Percentiles rank a stretch among this genome's conserved stretches.
phyloP scores from a whole-genome alignment of 2,888 invertebrate species.

The Synanthedon formicaeformis region DNA sequence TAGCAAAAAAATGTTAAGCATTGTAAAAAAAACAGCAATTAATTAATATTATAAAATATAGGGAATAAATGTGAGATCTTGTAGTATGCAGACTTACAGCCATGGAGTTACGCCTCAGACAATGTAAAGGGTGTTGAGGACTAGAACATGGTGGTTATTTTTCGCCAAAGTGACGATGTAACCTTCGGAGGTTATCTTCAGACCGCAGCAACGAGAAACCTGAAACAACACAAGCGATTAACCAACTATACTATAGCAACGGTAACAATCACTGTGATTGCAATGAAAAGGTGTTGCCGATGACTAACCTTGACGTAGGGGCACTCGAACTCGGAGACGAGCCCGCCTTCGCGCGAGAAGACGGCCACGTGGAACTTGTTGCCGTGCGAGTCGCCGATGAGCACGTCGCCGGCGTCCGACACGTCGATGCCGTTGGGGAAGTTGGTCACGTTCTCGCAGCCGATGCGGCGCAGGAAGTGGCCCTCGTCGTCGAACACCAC shows the following conservation, averaged over 20 bases:
- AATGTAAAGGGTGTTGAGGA: constrained; percentile 93
- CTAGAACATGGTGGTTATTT: constrained; percentile 98
- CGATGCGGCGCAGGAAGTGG: constrained; percentile 91
- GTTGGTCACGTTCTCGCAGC: constrained; percentile 94
- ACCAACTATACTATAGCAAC: too few relatives aligned
- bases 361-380: constrained; percentile 98
- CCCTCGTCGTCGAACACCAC: constrained; percentile 96
- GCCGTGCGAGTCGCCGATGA: constrained; percentile 97
- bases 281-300: too few relatives aligned
- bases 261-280: too few relatives aligned
- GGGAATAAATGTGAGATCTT: constrained; percentile 71
- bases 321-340: constrained; percentile 95
- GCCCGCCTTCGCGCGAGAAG: constrained; percentile 87
- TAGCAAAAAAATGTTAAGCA: constrained; percentile 67
- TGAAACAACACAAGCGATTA: constrained; percentile 42
- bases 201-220: constrained; percentile 97
- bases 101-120: constrained; percentile 76
- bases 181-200: constrained; percentile 97
- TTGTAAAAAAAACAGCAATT: constrained; percentile 65
- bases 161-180: constrained; percentile 97
- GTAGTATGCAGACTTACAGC: constrained; percentile 71
- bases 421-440: constrained; percentile 99
- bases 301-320: constrained; percentile 90
- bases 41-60: constrained; percentile 48
- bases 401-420: constrained; percentile 95